Percentiles rank a stretch among this genome's conserved stretches.
Evolutionary conservation across 2,113 vertebrate genomes (phyloP).

Genomic region (Aegithalos caudatus): DNA sequence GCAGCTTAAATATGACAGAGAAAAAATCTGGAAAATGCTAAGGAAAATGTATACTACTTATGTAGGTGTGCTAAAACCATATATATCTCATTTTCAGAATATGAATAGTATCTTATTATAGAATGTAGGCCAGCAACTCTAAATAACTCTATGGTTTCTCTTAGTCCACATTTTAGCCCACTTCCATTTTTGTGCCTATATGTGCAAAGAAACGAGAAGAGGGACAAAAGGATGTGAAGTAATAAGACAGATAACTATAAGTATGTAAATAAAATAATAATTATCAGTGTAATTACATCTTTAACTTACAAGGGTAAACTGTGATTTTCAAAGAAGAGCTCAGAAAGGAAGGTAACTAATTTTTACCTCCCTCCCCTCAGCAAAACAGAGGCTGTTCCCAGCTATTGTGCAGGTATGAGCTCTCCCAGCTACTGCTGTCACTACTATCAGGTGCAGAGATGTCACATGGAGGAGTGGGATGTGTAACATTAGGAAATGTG

Average conservation of each 20-base stretch:
- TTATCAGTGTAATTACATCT: neutral
- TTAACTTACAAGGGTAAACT: neutral
- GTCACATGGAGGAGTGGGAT: neutral
- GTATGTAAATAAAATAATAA: neutral
- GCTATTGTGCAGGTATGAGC: neutral
- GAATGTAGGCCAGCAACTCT: neutral
- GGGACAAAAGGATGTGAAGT: neutral
- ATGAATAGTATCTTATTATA: neutral
- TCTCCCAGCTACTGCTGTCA: neutral
- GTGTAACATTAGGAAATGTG: neutral
- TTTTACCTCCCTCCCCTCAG: neutral
- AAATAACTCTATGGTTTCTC: neutral
- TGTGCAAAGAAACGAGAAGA: neutral
- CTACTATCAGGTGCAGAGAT: accelerated
- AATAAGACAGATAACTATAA: neutral
- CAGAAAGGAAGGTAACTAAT: neutral
- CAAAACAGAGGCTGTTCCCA: neutral
- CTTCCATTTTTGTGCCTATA: neutral
- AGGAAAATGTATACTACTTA: neutral
- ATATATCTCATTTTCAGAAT: neutral
- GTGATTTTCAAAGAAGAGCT: neutral
- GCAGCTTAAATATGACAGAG: neutral
- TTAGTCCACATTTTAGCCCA: neutral
- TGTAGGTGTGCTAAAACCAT: neutral
- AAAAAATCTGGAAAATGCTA: neutral